Evolutionary conservation across 2,888 invertebrate genomes (phyloP).

Genomic region (Ptychoptera albimana): DNA sequence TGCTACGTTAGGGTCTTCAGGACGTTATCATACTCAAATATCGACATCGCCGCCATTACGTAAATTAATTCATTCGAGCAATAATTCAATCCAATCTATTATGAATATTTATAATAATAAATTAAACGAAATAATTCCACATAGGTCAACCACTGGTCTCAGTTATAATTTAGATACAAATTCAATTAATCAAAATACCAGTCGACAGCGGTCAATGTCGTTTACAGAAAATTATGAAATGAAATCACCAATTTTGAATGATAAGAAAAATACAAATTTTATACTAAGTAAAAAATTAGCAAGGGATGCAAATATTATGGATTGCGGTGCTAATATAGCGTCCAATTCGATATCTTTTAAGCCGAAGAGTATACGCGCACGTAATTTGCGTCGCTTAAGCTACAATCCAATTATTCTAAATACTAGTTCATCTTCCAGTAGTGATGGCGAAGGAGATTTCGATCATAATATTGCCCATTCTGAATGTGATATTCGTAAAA

Average conservation of each 20-base stretch:
- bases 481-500: conserved; percentile 36
- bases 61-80: conserved; percentile 20
- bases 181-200: conserved; percentile 14
- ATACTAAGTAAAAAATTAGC: not conserved
- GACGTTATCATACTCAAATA: conserved; percentile 15
- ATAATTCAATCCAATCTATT: conserved; percentile 19
- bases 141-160: not conserved
- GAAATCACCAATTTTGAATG: conserved; percentile 23
- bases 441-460: conserved; percentile 32
- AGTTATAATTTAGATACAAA: too few species aligned
- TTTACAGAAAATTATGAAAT: conserved; percentile 32
- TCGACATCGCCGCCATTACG: conserved; percentile 20
- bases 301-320: not conserved
- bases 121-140: not conserved
- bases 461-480: conserved; percentile 35
- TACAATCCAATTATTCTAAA: conserved; percentile 40
- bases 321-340: conserved; percentile 8
- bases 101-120: not conserved
- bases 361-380: conserved; percentile 35
- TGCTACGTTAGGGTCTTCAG: not conserved
- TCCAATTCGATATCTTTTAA: conserved; percentile 18
- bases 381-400: conserved; percentile 36
- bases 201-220: conserved; percentile 34
- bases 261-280: conserved; percentile 12
- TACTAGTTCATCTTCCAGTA: conserved; percentile 37